Evolutionary conservation across 2,888 invertebrate genomes (phyloP), one percentile per base, ranked within the genome.

Genomic region (Anaspis maculata): DNA sequence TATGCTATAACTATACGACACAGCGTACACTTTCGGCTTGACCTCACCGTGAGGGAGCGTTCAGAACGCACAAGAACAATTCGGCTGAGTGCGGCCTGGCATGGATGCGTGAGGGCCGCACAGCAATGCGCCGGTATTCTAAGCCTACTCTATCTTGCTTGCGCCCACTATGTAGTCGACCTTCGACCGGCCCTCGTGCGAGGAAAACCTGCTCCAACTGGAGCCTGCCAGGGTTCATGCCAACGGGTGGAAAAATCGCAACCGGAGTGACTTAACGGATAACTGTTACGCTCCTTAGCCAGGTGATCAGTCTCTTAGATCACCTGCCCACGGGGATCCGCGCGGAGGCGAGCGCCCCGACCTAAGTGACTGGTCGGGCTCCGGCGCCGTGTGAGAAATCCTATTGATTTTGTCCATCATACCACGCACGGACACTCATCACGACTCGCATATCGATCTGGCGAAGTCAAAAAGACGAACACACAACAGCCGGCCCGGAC

Each of bases 171-270:
- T 19, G 5, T 19, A 19, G 19, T n/a, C 19, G 19, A 19, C 19
- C 9, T 19, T 9, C 19, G 19, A 9, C 19, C 5, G 19, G 19
- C 5, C 5, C 5, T 9, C 19, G 5, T 9, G 19, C 19, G 9
- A 9, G 19, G 19, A 9, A 19, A 19, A 19, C 19, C 19, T n/a
- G n/a, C n/a, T n/a, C n/a, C n/a, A n/a, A n/a, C n/a, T 6, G 5
- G 19, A 19, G 19, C 9, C 19, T 19, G 9, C 19, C 19, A 24
- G 24, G 24, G 24, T 7, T 24, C n/a, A n/a, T 24, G 24, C 24
- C 9, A 9, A 4, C 6, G 6, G 24, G 24, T 5, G 24, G 24
- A 24, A 24, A 24, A 24, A 24, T 24, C 11, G 24, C 5, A 24
- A 24, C 7, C 24, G 11, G 24, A 24, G 6, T 9, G 4, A 5